Evolutionary conservation across 2,797 vertebrate species (phyloP).

Genomic region (Adrianichthys oophorus): DNA sequence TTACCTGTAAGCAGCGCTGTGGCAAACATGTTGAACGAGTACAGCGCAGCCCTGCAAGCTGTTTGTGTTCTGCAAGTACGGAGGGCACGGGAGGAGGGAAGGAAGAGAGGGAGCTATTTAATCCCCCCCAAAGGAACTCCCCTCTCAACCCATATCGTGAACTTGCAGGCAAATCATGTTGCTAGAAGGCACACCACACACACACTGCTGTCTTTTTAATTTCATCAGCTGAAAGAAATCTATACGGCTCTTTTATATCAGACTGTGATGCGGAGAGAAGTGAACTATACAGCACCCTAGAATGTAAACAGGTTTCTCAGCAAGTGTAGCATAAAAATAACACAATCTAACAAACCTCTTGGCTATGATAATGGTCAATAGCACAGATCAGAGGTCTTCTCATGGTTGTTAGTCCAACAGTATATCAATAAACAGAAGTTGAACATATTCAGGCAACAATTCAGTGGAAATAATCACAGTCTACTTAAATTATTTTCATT

Average conservation of each 20-base stretch:
- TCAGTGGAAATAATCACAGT: slow-evolving; percentile 47
- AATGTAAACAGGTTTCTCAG: slow-evolving; percentile 79
- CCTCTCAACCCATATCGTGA: slow-evolving; percentile 86
- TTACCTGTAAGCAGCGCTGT: slow-evolving; percentile 78
- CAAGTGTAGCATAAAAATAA: slow-evolving; percentile 73
- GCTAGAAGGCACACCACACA: slow-evolving; percentile 82
- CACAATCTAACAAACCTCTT: slow-evolving; percentile 69
- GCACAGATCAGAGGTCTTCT: slow-evolving; percentile 75
- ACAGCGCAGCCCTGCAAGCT: slow-evolving; percentile 77
- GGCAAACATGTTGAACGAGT: slow-evolving; percentile 72
- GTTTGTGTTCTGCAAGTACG: slow-evolving; percentile 75
- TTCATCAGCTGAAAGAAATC: slow-evolving; percentile 86
- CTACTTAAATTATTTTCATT: slow-evolving; percentile 50
- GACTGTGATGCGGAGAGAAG: slow-evolving; percentile 65
- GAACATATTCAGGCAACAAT: slow-evolving; percentile 65
- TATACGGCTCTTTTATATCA: slow-evolving; percentile 79
- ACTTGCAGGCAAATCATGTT: slow-evolving; percentile 83
- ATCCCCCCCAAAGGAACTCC: slow-evolving; percentile 86
- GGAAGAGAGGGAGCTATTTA: slow-evolving; percentile 82
- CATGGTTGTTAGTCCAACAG: slow-evolving; percentile 69
- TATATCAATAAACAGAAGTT: slow-evolving; percentile 72
- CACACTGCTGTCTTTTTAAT: slow-evolving; percentile 86
- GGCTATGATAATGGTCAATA: slow-evolving; percentile 80
- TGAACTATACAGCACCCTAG: slow-evolving; percentile 75
- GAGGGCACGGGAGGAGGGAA: slow-evolving; percentile 73